Evolutionary conservation across 2,797 vertebrate genomes (phyloP), one percentile per base, ranked within the genome.

Genomic region (Oryzias sinensis): DNA sequence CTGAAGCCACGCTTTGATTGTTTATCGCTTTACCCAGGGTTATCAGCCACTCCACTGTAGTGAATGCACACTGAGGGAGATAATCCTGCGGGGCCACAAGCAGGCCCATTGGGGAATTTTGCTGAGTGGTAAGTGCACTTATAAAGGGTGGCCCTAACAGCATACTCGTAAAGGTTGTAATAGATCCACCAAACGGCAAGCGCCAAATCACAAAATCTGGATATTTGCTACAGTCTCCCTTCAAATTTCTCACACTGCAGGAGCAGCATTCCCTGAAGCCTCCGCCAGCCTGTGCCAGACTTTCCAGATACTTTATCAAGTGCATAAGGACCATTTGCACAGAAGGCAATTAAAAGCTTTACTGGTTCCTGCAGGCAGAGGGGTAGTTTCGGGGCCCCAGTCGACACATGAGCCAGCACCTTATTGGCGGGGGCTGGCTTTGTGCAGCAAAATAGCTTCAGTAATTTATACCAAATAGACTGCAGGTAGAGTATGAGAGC

Each of bases 291-390:
- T 73, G 51, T 69, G 81, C 85, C 81, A 82, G 87, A 85, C 86
- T 89, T 90, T 81, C 80, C 70, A 74, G 75, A 84, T 84, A 88
- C 90, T 93, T 91, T 88, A 92, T 93, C 91, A 92, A 92, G 86
- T 87, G 88, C 88, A 88, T 86, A 88, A 90, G 90, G 87, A 91
- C 94, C 94, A 95, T 95, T 95, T 94, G 95, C 95, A 98, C 96
- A 98, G 96, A 98, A 96, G 96, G 95, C 95, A 98, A 98, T 98
- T 98, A 98, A 98, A 98, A 96, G 95, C 94, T 94, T 97, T 97
- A 95, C 93, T 96, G 95, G 92, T 95, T 98, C 93, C 93, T 93
- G 92, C 92, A 92, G 94, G 94, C 95, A 94, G 92, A 94, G 90
- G 93, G 94, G 95, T 94, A 94, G 93, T 97, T 97, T 94, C 94